Conservation (phyloP, 2,113 vertebrate species). For the Madoqua kirkii region DNA sequence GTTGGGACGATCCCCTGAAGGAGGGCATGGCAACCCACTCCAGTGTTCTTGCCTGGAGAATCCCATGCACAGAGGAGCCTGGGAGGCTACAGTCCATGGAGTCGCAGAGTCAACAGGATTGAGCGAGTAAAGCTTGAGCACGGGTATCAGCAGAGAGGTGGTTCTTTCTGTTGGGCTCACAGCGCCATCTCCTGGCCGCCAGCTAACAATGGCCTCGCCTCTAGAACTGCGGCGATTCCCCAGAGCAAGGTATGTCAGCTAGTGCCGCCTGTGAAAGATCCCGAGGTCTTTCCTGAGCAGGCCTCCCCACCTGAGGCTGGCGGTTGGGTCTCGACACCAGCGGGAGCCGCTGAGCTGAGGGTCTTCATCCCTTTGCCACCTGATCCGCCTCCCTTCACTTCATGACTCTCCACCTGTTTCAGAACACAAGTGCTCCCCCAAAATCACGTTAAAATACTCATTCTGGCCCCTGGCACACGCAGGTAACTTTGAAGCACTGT, state of each 20-base stretch:
- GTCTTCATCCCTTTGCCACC: neutral
- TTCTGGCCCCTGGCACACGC: neutral
- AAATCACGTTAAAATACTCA: neutral
- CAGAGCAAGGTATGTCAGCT: fast-evolving
- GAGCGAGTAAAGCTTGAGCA: fast-evolving
- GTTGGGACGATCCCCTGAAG: neutral
- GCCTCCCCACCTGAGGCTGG: neutral
- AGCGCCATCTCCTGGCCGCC: conserved; percentile 77
- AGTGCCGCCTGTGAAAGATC: fast-evolving
- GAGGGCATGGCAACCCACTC: neutral
- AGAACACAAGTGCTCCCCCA: neutral
- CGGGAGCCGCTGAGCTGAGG: fast-evolving
- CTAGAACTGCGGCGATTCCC: fast-evolving
- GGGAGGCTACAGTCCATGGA: fast-evolving
- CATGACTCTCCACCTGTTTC: neutral
- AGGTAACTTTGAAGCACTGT: neutral
- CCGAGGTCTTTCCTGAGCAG: fast-evolving
- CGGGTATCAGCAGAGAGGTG: fast-evolving
- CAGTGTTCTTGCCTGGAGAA: neutral
- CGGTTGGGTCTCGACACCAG: neutral
- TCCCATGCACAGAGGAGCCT: neutral
- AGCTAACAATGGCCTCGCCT: neutral
- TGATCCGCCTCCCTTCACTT: neutral
- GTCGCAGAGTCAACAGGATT: fast-evolving
- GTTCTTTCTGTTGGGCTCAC: conserved; percentile 16